Evolutionary conservation across 2,888 invertebrate species (phyloP).

Genomic region (Drosophila longiperda): DNA sequence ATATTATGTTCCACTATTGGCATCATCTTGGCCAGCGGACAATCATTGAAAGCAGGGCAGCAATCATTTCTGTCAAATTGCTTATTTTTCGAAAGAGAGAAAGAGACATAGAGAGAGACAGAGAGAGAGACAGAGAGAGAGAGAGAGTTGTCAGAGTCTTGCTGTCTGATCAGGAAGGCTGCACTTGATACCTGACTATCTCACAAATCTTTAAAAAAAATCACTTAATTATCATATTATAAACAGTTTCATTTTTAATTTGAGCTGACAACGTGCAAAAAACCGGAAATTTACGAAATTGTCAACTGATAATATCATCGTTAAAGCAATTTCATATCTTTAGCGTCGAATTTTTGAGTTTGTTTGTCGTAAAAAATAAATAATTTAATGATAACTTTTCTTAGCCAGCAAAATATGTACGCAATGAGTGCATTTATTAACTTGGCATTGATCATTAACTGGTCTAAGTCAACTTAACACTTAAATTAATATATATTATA

Average conservation of each 20-base stretch:
- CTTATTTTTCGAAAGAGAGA: conserved; percentile 34
- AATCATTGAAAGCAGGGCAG: conserved; percentile 40
- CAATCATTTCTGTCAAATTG: conserved; percentile 49
- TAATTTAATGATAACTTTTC: background rate
- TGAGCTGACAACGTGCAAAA: background rate
- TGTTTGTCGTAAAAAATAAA: conserved; percentile 2
- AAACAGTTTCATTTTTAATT: background rate
- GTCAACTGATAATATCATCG: background rate
- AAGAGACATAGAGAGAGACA: background rate
- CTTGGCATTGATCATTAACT: background rate
- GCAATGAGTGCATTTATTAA: background rate
- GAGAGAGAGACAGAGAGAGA: background rate
- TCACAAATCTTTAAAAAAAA: background rate
- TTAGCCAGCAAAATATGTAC: background rate
- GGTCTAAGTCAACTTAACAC: background rate
- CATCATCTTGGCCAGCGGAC: conserved; percentile 16
- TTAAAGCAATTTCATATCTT: conserved; percentile 7
- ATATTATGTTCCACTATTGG: conserved; percentile 6
- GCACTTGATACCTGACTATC: background rate
- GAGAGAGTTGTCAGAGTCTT: conserved; percentile 9
- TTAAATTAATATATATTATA: background rate
- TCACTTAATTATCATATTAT: background rate
- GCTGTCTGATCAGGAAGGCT: conserved; percentile 23
- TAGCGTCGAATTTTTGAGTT: background rate
- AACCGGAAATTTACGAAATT: conserved; percentile 1